These are phyloP conservation scores for Lasioglossum morio DNA, from an alignment of 2,888 invertebrate genomes.

Conservation along the genomic window DNA sequence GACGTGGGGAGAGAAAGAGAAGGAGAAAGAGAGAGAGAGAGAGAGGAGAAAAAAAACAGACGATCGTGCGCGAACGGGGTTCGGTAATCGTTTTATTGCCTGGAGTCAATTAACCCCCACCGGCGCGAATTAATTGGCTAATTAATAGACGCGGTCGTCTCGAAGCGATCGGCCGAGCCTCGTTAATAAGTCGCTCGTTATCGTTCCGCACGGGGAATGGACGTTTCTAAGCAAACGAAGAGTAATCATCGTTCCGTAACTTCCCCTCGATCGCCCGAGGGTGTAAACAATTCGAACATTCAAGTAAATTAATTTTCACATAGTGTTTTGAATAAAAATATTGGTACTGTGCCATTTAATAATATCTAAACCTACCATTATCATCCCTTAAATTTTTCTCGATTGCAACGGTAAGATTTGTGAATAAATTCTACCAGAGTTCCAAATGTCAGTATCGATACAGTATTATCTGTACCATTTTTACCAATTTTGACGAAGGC, in stretches of 20 bases:
- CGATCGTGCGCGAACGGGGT: not conserved
- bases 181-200: slow-evolving; percentile 23
- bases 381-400: too few species aligned
- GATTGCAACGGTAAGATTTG: too few species aligned
- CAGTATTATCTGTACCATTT: too few species aligned
- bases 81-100: slow-evolving; percentile 26
- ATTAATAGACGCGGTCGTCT: slow-evolving; percentile 17
- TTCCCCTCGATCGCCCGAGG: not conserved
- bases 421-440: too few species aligned
- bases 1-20: not conserved
- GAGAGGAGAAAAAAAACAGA: not conserved
- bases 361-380: too few species aligned
- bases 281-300: not conserved
- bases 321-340: not conserved
- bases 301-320: not conserved
- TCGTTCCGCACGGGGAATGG: not conserved
- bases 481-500: too few species aligned
- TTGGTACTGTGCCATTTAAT: not conserved
- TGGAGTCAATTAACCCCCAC: slow-evolving; percentile 20
- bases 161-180: not conserved
- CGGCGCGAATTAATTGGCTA: slow-evolving; percentile 30
- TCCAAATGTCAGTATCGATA: too few species aligned
- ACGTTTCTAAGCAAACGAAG: not conserved
- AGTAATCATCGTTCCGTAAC: not conserved
- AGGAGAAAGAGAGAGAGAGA: not conserved